Conservation (phyloP, 2,888 invertebrate species). For the Mystacides longicornis region DNA sequence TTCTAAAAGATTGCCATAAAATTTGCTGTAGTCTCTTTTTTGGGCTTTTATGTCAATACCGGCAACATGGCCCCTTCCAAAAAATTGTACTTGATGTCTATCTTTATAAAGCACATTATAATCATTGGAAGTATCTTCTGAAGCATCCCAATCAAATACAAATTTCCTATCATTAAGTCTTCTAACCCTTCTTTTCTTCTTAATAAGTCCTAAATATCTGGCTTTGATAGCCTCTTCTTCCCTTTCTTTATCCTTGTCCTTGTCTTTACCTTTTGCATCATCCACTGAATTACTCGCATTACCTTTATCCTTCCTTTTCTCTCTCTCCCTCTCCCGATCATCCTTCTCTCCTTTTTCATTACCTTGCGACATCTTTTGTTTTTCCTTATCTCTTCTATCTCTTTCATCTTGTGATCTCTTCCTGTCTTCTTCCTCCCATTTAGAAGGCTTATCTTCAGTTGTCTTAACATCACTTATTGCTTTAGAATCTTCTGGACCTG, state of each 20-base stretch:
- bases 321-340: constrained; percentile 21
- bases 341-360: constrained; percentile 9
- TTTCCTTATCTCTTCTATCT: constrained; percentile 41
- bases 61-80: constrained; percentile 94
- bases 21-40: constrained; percentile 92
- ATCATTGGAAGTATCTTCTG: constrained; percentile 96
- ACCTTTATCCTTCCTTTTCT: background rate
- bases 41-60: constrained; percentile 97
- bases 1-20: constrained; percentile 93
- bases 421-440: constrained; percentile 35
- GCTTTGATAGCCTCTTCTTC: constrained; percentile 95
- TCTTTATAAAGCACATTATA: constrained; percentile 97
- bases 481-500: constrained; percentile 43
- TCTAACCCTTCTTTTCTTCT: constrained; percentile 87
- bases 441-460: constrained; percentile 33
- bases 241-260: constrained; percentile 84
- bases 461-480: constrained; percentile 35
- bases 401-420: constrained; percentile 33
- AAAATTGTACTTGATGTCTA: constrained; percentile 95
- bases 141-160: constrained; percentile 99
- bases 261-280: constrained; percentile 49
- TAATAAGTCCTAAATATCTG: constrained; percentile 86
- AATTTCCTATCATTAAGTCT: constrained; percentile 97
- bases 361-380: background rate
- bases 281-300: constrained; percentile 32